These are phyloP conservation scores for Uropsilus gracilis DNA, from an alignment of 2,113 vertebrate genomes.

Conservation along the genomic window DNA sequence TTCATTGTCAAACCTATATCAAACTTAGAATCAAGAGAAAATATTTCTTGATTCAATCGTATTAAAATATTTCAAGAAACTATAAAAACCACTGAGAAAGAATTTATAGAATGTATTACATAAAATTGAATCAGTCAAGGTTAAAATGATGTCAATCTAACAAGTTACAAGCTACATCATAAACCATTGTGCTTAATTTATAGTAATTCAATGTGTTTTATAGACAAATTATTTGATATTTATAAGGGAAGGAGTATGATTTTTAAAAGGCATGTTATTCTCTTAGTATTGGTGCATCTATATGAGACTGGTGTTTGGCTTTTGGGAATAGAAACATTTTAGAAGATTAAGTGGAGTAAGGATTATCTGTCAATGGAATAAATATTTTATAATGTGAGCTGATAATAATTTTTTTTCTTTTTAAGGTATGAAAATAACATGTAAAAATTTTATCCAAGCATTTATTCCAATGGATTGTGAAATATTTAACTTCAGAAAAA, in stretches of 20 bases:
- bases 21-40: conserved; percentile 25
- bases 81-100: conserved; percentile 54
- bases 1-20: background rate
- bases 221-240: conserved; percentile 32
- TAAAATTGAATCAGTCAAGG: conserved; percentile 22
- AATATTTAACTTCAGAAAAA: conserved; percentile 61
- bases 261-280: conserved; percentile 10
- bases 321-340: conserved; percentile 48
- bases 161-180: conserved; percentile 32
- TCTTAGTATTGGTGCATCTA: conserved; percentile 4
- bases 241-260: conserved; percentile 20
- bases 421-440: conserved; percentile 24
- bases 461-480: conserved; percentile 58
- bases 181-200: conserved; percentile 45
- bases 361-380: conserved; percentile 37
- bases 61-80: conserved; percentile 30
- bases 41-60: conserved; percentile 42
- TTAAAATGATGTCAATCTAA: conserved; percentile 19
- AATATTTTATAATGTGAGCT: conserved; percentile 55
- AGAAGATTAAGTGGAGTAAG: conserved; percentile 22
- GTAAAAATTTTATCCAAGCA: conserved; percentile 48
- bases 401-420: conserved; percentile 52
- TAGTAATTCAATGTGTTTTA: conserved; percentile 39
- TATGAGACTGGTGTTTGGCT: conserved; percentile 11
- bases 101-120: conserved; percentile 24